Percentiles rank a stretch among this genome's conserved stretches.
Conservation (phyloP, 2,113 vertebrate genomes). For the Agapornis roseicollis region DNA sequence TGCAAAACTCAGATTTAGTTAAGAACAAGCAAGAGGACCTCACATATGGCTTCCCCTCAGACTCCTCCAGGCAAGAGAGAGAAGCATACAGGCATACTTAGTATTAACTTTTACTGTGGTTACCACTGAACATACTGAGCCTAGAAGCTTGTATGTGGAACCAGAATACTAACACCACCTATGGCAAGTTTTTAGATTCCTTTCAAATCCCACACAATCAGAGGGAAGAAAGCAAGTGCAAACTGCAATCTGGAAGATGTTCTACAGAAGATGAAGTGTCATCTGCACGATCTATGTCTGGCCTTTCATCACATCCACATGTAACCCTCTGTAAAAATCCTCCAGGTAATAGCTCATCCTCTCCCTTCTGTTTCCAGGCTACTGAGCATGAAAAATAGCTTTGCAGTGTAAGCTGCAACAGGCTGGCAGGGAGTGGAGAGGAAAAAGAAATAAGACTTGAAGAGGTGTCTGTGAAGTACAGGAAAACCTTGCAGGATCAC, state of each 20-base stretch:
- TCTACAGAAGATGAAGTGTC: not conserved
- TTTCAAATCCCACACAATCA: not conserved
- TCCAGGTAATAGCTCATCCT: not conserved
- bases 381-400: not conserved
- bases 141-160: fast-evolving
- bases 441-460: not conserved
- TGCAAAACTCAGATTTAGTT: not conserved
- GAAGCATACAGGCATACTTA: fast-evolving
- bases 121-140: fast-evolving
- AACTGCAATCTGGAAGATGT: not conserved
- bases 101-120: not conserved
- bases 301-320: fast-evolving
- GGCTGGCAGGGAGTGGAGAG: not conserved
- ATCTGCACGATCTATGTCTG: not conserved
- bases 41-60: fast-evolving
- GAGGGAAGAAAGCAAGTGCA: not conserved
- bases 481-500: not conserved
- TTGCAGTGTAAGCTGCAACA: not conserved
- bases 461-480: not conserved
- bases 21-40: not conserved
- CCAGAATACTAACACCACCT: not conserved
- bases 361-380: not conserved
- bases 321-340: not conserved
- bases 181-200: not conserved
- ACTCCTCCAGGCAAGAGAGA: not conserved